Evolutionary conservation across 2,113 vertebrate genomes (phyloP).

Genomic region (Siphamia tubifer): DNA sequence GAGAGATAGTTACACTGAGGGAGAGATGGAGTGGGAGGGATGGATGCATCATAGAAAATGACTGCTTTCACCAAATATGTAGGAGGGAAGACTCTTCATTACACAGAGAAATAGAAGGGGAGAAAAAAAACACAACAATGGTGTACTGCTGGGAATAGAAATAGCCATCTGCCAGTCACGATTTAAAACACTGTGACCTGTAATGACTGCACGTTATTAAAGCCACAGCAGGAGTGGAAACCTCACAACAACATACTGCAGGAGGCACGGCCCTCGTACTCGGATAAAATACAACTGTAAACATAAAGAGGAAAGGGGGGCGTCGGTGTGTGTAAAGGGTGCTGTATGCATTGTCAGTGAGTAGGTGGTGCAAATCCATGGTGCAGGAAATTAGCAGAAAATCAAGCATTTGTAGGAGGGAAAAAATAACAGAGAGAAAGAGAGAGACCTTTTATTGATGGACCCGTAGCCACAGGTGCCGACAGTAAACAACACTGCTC

Average conservation of each 20-base stretch:
- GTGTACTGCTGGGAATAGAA: constrained; percentile 33
- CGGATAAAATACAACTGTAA: constrained; percentile 31
- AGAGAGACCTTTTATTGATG: constrained; percentile 23
- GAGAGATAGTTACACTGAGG: constrained; percentile 32
- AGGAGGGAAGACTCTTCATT: constrained; percentile 64
- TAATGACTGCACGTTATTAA: constrained; percentile 22
- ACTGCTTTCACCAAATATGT: constrained; percentile 76
- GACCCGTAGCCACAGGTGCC: constrained; percentile 7
- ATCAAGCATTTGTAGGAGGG: constrained; percentile 17
- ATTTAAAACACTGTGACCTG: constrained; percentile 36
- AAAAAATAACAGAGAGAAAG: background rate
- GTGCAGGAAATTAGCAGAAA: constrained; percentile 31
- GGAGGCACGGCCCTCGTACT: background rate
- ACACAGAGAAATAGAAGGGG: constrained; percentile 20
- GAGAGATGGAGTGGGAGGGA: constrained; percentile 53
- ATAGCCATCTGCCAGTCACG: constrained; percentile 47
- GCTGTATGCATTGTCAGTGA: background rate
- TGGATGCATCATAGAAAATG: constrained; percentile 72
- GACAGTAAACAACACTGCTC: background rate
- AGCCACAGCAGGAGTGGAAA: background rate
- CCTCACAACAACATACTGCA: background rate
- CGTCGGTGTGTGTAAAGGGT: constrained; percentile 10
- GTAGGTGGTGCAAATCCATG: constrained; percentile 5
- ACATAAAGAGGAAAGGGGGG: constrained; percentile 7
- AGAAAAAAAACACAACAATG: constrained; percentile 31